phyloP scores from a whole-genome alignment of 1,140 invertebrate genomes.

The Drosophila subobscura region DNA sequence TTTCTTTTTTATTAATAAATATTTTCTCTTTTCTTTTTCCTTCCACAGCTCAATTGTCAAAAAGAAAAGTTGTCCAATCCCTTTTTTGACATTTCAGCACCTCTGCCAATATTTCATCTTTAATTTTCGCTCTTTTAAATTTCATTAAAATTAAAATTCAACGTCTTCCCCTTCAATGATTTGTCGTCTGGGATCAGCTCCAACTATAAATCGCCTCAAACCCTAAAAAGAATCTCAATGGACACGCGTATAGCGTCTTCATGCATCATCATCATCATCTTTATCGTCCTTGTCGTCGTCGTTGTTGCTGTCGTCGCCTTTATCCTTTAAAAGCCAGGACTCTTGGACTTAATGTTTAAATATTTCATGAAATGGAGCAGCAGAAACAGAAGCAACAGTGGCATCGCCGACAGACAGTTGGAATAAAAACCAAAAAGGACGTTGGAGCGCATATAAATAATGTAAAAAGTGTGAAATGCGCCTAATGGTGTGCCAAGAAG shows the following conservation, averaged over 20 bases:
- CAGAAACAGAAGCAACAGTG: background rate
- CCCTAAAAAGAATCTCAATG: constrained; percentile 3
- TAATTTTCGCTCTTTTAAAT: background rate
- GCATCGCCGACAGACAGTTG: background rate
- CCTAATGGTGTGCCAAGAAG: constrained; percentile 74
- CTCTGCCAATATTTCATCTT: too few species aligned
- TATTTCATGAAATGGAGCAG: constrained; percentile 60
- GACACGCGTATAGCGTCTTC: constrained; percentile 20
- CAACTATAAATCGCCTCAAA: constrained; percentile 27
- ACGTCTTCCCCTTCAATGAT: constrained; percentile 5
- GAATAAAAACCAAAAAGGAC: constrained; percentile 48
- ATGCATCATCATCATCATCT: constrained; percentile 41
- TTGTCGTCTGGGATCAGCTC: constrained; percentile 17
- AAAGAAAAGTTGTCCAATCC: too few species aligned
- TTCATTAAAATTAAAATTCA: constrained; percentile 8
- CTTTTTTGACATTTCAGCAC: too few species aligned
- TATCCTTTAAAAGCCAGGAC: constrained; percentile 40
- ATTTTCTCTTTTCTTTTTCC: background rate
- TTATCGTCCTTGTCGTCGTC: constrained; percentile 4
- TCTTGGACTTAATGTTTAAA: constrained; percentile 50
- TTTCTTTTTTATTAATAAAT: too few species aligned
- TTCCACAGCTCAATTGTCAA: too few species aligned
- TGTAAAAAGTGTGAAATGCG: constrained; percentile 80
- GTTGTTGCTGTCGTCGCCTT: constrained; percentile 13
- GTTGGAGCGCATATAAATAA: constrained; percentile 68